Evolutionary conservation across 2,888 invertebrate species (phyloP), one percentile per base, ranked within the genome.

Genomic region (Catocala sponsa): DNA sequence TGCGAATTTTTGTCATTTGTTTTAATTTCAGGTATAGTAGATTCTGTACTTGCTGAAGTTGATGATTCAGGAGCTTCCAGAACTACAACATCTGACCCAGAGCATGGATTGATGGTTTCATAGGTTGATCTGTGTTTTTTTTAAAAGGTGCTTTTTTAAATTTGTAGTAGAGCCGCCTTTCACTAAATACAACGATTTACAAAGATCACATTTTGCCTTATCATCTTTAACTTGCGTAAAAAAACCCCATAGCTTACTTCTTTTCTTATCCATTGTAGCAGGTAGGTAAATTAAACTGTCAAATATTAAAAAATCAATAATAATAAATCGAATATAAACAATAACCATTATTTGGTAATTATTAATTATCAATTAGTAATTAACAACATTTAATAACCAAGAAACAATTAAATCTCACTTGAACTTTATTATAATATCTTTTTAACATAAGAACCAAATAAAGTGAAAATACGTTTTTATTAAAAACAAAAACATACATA

Each of bases 161-260:
- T 70, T 70, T 60, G 70, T 65, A 56, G 69, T 72, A 44, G 66
- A 72, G 56, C 66, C 70, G 47, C 68, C 70, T 70, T 70, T 73
- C 44, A 68, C 61, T 53, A 67, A 72, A 67, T 69, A 67, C 44
- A 67, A 59, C 43, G 69, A 69, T 53, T 72, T 58, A 60, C 63
- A 69, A 59, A 72, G 65, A 65, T 69, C 67, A 61, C 67, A 67
- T 62, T 63, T 67, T 55, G 48, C 57, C 42, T 72, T 69, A 69
- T 67, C 66, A 41, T 66, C 63, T 59, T 67, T 69, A 69, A 6
- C 15, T 35, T 55, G 46, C 49, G 63, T 67, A 50, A 72, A 69
- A 63, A 67, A 63, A 55, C 33, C 6, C 59, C 59, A 58, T 51
- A 53, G 52, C 9, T 59, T 52, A 53, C 59, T 52, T 52, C 46